Percentiles rank a stretch among this genome's conserved stretches.
Conservation (phyloP, 1,140 invertebrate genomes). For the Apis mellifera region Amel_HAv3.1 CM009931.2:22096001-22096500, state of each 20-base stretch:
- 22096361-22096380: background rate
- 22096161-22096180: slow-evolving; percentile 38
- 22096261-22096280: slow-evolving; percentile 46
- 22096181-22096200: slow-evolving; percentile 51
- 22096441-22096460: too few species aligned
- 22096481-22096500: background rate
- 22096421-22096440: background rate
- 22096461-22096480: too few species aligned
- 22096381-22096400: background rate
- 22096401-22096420: background rate
- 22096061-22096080: slow-evolving; percentile 23
- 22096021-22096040: slow-evolving; percentile 46
- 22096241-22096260: slow-evolving; percentile 20
- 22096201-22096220: slow-evolving; percentile 10
- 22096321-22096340: slow-evolving; percentile 2
- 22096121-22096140: background rate
- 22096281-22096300: background rate
- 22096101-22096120: slow-evolving; percentile 32
- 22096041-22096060: slow-evolving; percentile 37
- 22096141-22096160: slow-evolving; percentile 20
- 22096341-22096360: background rate
- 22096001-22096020: slow-evolving; percentile 56
- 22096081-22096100: slow-evolving; percentile 31
- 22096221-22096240: background rate
- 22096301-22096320: slow-evolving; percentile 31